Conservation (phyloP, 2,888 invertebrate species). For the Dysmachus trigonus region DNA sequence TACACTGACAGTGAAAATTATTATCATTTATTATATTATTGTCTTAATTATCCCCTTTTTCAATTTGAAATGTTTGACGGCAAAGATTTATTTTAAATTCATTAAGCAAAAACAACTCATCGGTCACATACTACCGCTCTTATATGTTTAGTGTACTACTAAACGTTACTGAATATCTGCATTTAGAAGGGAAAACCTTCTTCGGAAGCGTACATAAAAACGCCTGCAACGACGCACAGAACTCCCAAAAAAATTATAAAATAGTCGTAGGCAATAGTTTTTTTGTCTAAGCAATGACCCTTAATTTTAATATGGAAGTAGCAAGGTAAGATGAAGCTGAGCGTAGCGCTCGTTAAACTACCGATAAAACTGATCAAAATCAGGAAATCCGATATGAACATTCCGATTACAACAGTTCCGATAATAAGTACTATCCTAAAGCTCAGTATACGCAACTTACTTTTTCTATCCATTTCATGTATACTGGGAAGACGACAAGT, state of each 20-base stretch:
- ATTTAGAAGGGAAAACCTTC: too few relatives aligned
- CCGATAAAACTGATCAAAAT: constrained; percentile 99
- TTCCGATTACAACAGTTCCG: constrained; percentile 92
- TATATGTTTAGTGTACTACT: too few relatives aligned
- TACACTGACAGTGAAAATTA: constrained; percentile 18
- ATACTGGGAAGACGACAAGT: constrained; percentile 91
- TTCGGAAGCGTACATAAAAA: not conserved
- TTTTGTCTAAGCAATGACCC: constrained; percentile 82
- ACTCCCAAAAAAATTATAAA: constrained; percentile 92
- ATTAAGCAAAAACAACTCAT: too few relatives aligned
- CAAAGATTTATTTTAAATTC: too few relatives aligned
- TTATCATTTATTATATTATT: too few relatives aligned
- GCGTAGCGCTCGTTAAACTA: constrained; percentile 98
- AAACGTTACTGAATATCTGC: not conserved
- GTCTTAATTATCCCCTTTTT: too few relatives aligned
- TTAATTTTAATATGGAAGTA: constrained; percentile 97
- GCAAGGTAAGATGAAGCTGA: constrained; percentile 99
- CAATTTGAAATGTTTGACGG: too few relatives aligned
- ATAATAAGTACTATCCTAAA: constrained; percentile 89
- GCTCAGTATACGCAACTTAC: constrained; percentile 95
- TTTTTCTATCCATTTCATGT: constrained; percentile 89
- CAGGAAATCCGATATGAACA: constrained; percentile 97
- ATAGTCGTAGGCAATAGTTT: constrained; percentile 85
- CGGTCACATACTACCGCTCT: too few relatives aligned
- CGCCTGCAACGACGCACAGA: constrained; percentile 88